phyloP scores from a whole-genome alignment of 2,113 vertebrate species.

The Pelusios castaneus region DNA sequence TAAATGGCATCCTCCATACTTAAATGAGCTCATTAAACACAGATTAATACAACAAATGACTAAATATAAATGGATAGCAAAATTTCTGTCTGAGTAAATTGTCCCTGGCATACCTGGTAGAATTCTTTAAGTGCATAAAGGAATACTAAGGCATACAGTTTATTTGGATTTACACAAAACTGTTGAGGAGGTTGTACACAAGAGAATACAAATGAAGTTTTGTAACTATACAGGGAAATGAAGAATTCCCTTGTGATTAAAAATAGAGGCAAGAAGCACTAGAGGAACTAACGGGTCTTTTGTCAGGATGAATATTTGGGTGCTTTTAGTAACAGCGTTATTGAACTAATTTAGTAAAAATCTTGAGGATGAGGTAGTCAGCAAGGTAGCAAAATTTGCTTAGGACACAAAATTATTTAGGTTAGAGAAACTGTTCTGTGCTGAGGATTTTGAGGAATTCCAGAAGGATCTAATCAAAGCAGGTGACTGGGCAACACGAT shows the following conservation, averaged over 20 bases:
- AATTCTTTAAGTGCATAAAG: background rate
- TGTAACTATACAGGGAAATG: background rate
- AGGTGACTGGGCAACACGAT: conserved; percentile 49
- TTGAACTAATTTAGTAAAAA: conserved; percentile 46
- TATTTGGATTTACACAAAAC: conserved; percentile 2
- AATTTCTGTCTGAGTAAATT: background rate
- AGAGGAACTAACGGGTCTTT: conserved; percentile 7
- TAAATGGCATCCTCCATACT: background rate
- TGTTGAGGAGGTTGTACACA: background rate
- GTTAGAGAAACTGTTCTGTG: conserved; percentile 40
- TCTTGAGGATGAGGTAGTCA: conserved; percentile 41
- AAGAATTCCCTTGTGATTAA: conserved; percentile 34
- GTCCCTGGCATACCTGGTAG: background rate
- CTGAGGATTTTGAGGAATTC: conserved; percentile 66
- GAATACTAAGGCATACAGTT: conserved; percentile 8
- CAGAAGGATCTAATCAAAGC: conserved; percentile 77
- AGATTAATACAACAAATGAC: background rate
- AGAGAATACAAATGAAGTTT: conserved; percentile 14
- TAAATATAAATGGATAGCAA: conserved; percentile 12
- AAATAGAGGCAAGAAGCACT: conserved; percentile 33
- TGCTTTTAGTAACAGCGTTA: conserved; percentile 46
- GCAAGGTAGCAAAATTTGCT: conserved; percentile 52
- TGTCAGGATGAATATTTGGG: conserved; percentile 32
- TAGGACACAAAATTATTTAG: conserved; percentile 69
- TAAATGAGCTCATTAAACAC: background rate